Conservation (phyloP, 2,888 invertebrate species). For the Tipula lateralis region DNA sequence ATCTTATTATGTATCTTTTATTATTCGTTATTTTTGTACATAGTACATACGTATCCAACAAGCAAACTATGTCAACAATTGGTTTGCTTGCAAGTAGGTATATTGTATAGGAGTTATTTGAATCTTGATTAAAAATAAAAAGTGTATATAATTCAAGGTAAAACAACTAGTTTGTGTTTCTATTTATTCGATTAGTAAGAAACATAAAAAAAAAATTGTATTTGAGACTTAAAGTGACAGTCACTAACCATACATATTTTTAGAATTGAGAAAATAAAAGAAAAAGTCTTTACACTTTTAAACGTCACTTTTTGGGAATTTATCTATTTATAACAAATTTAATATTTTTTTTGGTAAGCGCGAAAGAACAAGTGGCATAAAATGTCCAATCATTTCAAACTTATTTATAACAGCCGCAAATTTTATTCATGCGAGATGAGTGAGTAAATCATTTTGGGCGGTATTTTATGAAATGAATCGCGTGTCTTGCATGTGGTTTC, state of each 20-base stretch:
- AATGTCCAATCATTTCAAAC: background rate
- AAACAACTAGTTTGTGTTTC: background rate
- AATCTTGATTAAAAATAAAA: background rate
- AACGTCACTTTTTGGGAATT: slow-evolving; percentile 4
- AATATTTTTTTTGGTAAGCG: background rate
- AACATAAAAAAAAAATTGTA: background rate
- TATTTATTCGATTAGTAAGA: background rate
- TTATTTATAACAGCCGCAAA: background rate
- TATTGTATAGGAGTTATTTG: background rate
- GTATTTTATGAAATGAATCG: background rate
- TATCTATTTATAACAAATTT: background rate
- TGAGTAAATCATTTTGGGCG: slow-evolving; percentile 5
- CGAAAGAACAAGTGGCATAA: background rate
- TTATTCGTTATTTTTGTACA: background rate
- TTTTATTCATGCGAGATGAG: background rate
- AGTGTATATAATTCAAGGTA: background rate
- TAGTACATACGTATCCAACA: background rate
- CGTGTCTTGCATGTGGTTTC: background rate
- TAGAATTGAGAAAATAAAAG: background rate
- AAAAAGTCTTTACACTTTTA: background rate
- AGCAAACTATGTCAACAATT: background rate
- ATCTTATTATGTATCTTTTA: background rate
- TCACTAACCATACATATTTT: background rate
- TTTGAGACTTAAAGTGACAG: background rate
- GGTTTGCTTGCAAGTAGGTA: background rate